Base-by-base conservation (phyloP, 2,113 vertebrate species). In the Regulus satrapa region DNA sequence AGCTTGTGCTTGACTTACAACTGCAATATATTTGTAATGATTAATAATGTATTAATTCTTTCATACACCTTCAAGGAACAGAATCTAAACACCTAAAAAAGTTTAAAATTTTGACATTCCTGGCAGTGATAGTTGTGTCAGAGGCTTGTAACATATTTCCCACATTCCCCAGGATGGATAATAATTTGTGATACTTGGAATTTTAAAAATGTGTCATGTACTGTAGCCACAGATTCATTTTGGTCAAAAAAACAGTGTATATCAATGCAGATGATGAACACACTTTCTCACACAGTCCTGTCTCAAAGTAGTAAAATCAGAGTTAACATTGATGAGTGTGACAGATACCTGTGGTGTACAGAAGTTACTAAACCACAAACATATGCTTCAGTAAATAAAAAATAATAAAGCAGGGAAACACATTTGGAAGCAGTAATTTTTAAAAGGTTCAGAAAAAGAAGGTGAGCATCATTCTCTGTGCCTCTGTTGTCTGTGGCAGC, bases 191-290 rank as follows among this genome's bases (percentile, higher is more conserved):
- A 85, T 71, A 62, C 8, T 26, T 62, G 8, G 20, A 71, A 52
- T 87, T 91, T 58, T 54, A 66, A 66, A 88, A 69, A 66, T 26
- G 6, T 18, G 21, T 82, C 7, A 17, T n/a, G 40, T 25, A 25
- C 32, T 64, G 28, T 48, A 82, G 26, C 61, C 56, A 62, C 5
- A 46, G 34, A 89, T n/a, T 41, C 73, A 45, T 62, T 84, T 84
- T 56, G 63, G 12, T 32, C 55, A 77, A 78, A 92, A 92, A 84
- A 10, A 0, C 17, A 34, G 4, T 38, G 29, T 0, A 0, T 71
- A 23, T 77, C 55, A 62, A 2, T 40, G 49, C 20, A 74, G 55
- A 61, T 36, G 38, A 73, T 15, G 14, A 63, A 84, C 14, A 46
- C 49, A 28, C 78, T 75, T 66, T 88, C 38, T 92, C n/a, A 32